Evolutionary conservation across 2,888 invertebrate species (phyloP).

Genomic region (Stenurella melanura): DNA sequence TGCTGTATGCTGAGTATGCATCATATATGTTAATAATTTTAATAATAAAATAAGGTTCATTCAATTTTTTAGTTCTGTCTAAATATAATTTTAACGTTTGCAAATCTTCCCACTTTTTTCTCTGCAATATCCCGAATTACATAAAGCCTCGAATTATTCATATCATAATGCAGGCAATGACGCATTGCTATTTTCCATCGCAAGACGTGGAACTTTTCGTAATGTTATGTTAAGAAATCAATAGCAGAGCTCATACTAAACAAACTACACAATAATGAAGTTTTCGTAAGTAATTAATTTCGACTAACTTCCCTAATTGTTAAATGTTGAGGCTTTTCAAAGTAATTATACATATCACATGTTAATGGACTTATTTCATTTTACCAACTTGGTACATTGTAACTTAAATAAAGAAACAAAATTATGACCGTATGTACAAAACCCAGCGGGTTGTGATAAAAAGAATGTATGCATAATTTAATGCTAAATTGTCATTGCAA

Average conservation of each 20-base stretch:
- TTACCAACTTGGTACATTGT: too few species aligned
- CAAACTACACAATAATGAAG: not conserved
- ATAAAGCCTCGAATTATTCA: constrained; percentile 16
- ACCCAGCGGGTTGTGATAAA: too few species aligned
- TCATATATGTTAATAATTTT: too few species aligned
- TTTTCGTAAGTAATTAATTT: not conserved
- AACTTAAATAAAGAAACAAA: too few species aligned
- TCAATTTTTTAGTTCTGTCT: not conserved
- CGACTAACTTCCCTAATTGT: not conserved
- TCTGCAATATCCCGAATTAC: not conserved
- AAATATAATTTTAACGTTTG: too few species aligned
- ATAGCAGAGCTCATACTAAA: not conserved
- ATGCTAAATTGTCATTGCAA: not conserved
- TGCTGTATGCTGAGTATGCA: too few species aligned
- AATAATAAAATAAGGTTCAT: not conserved
- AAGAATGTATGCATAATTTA: too few species aligned
- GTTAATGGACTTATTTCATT: too few species aligned
- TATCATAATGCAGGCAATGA: not conserved
- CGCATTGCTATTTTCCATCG: not conserved
- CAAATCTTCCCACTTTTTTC: not conserved
- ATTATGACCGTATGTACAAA: too few species aligned
- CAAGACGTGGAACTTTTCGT: not conserved
- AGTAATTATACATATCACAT: not conserved
- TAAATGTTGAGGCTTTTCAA: not conserved
- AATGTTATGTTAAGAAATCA: constrained; percentile 6